Conservation (phyloP, 2,888 invertebrate genomes). For the Agriopis leucophaearia region DNA sequence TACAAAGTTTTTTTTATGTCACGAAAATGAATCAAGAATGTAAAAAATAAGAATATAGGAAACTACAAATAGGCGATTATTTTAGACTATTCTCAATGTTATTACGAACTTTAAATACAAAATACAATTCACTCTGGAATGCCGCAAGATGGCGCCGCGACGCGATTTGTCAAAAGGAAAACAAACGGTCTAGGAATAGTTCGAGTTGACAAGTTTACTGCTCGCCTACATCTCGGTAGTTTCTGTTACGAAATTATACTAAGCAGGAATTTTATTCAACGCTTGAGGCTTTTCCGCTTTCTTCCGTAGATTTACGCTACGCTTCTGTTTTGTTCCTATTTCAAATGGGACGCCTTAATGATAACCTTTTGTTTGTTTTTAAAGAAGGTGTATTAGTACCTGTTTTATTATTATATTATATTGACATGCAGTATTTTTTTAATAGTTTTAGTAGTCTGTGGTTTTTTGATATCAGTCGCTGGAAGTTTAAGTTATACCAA, state of each 20-base stretch:
- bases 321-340: constrained; percentile 33
- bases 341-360: constrained; percentile 5
- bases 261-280: constrained; percentile 67
- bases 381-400: not conserved
- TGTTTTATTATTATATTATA: not conserved
- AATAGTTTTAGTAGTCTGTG: too few relatives aligned
- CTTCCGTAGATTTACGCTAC: constrained; percentile 56
- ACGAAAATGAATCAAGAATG: not conserved
- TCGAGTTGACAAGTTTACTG: constrained; percentile 83
- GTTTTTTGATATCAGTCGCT: too few relatives aligned
- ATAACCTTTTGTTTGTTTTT: constrained; percentile 3
- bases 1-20: too few relatives aligned
- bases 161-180: constrained; percentile 83
- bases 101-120: constrained; percentile 45
- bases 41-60: not conserved
- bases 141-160: constrained; percentile 76
- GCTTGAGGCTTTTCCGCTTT: constrained; percentile 54
- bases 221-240: constrained; percentile 49
- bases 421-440: too few relatives aligned
- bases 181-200: constrained; percentile 83
- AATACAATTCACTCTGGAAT: constrained; percentile 55
- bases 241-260: constrained; percentile 67
- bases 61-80: constrained; percentile 7
- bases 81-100: constrained; percentile 27
- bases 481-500: too few relatives aligned